Base-by-base conservation (phyloP, 2,888 invertebrate species). In the Netelia fuscicornis region DNA sequence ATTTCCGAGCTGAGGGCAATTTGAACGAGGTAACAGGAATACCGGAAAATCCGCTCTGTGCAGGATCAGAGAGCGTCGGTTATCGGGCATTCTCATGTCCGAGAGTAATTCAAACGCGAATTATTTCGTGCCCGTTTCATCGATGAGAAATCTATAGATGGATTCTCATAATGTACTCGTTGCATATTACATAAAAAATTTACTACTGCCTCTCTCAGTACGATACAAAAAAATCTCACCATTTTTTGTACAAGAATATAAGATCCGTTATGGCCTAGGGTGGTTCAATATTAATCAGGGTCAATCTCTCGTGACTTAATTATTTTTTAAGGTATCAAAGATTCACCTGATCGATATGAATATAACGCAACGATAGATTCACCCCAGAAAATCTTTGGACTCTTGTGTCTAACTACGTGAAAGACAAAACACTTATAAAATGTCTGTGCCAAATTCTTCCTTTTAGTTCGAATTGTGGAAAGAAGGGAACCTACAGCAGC, bases 61-160 rank as follows among this genome's bases (percentile, higher is more conserved):
- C 13, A 54, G 44, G n/a, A 25, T 42, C 42, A 17, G 56, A 52
- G 65, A 72, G 42, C 65, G 42, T 44, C 20, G 37, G 72, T 80
- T 80, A 80, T 80, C 72, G 64, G 56, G 65, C 54, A 72, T 80
- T 80, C 56, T 80, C 64, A 72, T 71, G 72, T 65, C 56, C 79
- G 56, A 30, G 65, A 56, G 56, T 25, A 60, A 42, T 20, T 42
- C 54, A 58, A 79, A 72, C 64, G 54, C 71, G 44, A 72, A 80
- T 80, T 71, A 80, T 65, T 80, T 64, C 37, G 23, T 68, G 20
- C 70, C 23, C n/a, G 52, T 79, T 79, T 71, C 23, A 70, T 30
- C 64, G 64, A 62, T 17, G 30, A 1, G 58, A 11, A 25, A 17
- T 67, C 60, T 37, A 30, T 54, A 70, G 30, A 30, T 56, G 20